Conservation (phyloP, 2,113 vertebrate genomes). For the Balaeniceps rex region DNA sequence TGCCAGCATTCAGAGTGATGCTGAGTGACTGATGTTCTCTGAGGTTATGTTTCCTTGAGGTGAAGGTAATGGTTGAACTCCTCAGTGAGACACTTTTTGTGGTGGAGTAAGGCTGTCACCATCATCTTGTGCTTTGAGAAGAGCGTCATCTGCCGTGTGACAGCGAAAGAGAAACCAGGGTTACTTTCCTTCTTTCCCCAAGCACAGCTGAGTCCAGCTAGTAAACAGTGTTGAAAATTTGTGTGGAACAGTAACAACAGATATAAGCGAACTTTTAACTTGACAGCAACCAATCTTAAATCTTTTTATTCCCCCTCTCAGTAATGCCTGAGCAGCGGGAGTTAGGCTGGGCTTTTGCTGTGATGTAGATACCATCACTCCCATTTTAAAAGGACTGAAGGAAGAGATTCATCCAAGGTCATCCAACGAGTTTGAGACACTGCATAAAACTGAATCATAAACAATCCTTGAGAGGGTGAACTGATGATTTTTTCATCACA, state of each 20-base stretch:
- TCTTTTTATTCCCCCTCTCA: not conserved
- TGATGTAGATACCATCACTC: not conserved
- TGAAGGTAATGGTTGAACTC: not conserved
- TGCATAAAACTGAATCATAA: not conserved
- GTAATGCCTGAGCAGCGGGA: not conserved
- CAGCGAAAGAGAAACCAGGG: not conserved
- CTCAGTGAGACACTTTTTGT: not conserved
- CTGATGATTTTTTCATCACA: not conserved
- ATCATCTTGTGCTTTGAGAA: not conserved
- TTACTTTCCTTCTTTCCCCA: not conserved
- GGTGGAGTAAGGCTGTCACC: not conserved
- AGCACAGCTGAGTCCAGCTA: not conserved
- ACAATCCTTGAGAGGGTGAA: not conserved
- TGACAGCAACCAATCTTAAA: too few relatives aligned
- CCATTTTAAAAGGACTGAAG: not conserved
- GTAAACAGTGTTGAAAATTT: not conserved
- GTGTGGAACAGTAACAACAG: not conserved
- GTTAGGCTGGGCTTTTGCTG: not conserved
- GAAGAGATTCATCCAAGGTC: not conserved
- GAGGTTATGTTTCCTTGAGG: not conserved
- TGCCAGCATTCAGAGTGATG: not conserved
- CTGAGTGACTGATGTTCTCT: rapidly evolving
- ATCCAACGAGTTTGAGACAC: not conserved
- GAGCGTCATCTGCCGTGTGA: rapidly evolving
- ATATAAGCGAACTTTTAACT: not conserved